Base-by-base conservation (phyloP, 2,888 invertebrate genomes). In the Eupithecia pulchellata region DNA sequence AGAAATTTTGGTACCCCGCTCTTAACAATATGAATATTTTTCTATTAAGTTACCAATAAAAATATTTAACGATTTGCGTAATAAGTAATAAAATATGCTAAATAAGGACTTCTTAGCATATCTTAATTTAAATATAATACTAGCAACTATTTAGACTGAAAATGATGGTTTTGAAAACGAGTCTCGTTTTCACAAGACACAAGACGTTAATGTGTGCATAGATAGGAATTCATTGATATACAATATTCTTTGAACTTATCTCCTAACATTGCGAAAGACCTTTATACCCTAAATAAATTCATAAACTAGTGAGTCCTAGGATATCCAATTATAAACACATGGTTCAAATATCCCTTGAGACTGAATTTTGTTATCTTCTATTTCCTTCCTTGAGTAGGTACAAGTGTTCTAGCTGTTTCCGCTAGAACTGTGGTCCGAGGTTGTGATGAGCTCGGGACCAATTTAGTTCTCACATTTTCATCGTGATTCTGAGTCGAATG, bases 391-490 rank as follows among this genome's bases (percentile, higher is more conserved):
- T n/a, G n/a, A n/a, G n/a, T n/a, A n/a, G n/a, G n/a, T n/a, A n/a
- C n/a, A n/a, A n/a, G n/a, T n/a, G n/a, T n/a, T n/a, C 52, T 25
- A 60, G 25, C 64, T 39, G 47, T 36, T 55, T 34, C 8, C 9
- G 5, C 6, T 11, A 36, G 14, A 47, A 42, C 70, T 71, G 14
- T 63, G 60, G 36, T 14, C 20, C 39, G 57, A 57, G 68, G 66
- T 76, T 76, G 77, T 74, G 75, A 78, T 82, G 83, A 83, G 74
- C 77, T 75, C 78, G 82, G 75, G 78, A 79, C 81, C 79, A 83
- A 84, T 84, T 86, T 81, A 79, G 67, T 75, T 79, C 81, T 82
- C 78, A 78, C 71, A 74, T 78, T 73, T 69, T 62, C 69, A 66
- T 72, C 70, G 70, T 64, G 68, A 66, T 36, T 52, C 68, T 52